Evolutionary conservation across 2,888 invertebrate genomes (phyloP).

Genomic region (Noctua pronuba): DNA sequence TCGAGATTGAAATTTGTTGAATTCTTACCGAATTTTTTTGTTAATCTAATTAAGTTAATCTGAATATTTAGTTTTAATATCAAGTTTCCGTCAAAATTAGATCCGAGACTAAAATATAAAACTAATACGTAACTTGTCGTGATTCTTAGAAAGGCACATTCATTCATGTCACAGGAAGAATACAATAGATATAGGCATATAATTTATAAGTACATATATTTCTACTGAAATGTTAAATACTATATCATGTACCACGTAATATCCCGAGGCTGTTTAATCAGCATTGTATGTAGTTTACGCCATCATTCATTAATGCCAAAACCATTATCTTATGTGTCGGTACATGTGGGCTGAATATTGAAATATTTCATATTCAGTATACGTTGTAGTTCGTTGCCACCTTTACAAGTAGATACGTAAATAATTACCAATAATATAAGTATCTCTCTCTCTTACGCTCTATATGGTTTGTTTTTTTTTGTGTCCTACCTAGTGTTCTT

Average conservation of each 20-base stretch:
- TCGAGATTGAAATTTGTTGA: constrained; percentile 42
- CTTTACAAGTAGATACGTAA: background rate
- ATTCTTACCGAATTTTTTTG: constrained; percentile 47
- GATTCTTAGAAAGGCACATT: constrained; percentile 7
- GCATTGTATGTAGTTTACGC: background rate
- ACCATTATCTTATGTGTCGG: constrained; percentile 1
- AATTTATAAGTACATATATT: background rate
- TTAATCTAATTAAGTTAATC: constrained; percentile 49
- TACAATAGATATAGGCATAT: background rate
- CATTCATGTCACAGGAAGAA: background rate
- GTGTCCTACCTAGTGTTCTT: background rate
- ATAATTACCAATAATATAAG: background rate
- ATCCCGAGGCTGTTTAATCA: background rate
- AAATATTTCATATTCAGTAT: background rate
- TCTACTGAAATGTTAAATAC: background rate
- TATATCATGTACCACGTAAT: background rate
- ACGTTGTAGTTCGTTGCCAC: background rate
- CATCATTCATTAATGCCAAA: background rate
- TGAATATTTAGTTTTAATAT: constrained; percentile 41
- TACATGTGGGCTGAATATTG: background rate
- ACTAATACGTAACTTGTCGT: background rate
- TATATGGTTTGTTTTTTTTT: background rate
- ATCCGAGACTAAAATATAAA: background rate
- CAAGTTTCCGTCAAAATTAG: constrained; percentile 16
- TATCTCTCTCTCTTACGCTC: background rate